Conservation (phyloP, 1,140 invertebrate species). For the Drosophila virilis region DNA sequence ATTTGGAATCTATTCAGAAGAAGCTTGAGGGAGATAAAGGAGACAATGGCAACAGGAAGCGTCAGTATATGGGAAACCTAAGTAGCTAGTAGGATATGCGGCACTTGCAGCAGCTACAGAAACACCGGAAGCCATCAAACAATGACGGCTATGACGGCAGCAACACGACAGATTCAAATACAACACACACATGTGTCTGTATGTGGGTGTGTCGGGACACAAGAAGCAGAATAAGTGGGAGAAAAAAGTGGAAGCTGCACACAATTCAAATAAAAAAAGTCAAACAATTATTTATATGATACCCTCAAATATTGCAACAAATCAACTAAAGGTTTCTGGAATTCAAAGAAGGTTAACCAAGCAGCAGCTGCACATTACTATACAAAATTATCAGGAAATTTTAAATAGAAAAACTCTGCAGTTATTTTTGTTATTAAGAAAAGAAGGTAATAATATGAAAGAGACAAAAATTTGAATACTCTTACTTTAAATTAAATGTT, state of each 20-base stretch:
- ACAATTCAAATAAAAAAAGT: conserved; percentile 19
- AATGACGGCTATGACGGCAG: conserved; percentile 58
- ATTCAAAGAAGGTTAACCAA: too few relatives aligned
- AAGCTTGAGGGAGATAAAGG: neutral
- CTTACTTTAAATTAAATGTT: too few relatives aligned
- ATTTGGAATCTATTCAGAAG: conserved; percentile 60
- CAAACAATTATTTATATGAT: conserved; percentile 14
- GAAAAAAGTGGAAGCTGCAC: conserved; percentile 21
- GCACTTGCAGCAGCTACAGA: conserved; percentile 31
- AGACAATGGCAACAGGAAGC: conserved; percentile 55
- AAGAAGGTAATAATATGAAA: too few relatives aligned
- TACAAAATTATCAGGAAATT: neutral
- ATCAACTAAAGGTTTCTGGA: conserved; percentile 3
- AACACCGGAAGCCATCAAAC: conserved; percentile 75
- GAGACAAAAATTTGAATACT: too few relatives aligned
- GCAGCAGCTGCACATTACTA: neutral
- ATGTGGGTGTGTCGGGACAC: conserved; percentile 29
- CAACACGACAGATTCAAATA: conserved; percentile 47
- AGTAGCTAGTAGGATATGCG: conserved; percentile 65
- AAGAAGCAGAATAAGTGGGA: conserved; percentile 13
- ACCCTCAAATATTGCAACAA: neutral
- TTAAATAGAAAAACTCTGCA: too few relatives aligned
- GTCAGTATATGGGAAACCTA: conserved; percentile 62
- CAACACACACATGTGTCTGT: conserved; percentile 11
- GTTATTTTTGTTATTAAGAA: too few relatives aligned